Base-by-base conservation (phyloP, 2,888 invertebrate species). In the Eubasilissa splendida region DNA sequence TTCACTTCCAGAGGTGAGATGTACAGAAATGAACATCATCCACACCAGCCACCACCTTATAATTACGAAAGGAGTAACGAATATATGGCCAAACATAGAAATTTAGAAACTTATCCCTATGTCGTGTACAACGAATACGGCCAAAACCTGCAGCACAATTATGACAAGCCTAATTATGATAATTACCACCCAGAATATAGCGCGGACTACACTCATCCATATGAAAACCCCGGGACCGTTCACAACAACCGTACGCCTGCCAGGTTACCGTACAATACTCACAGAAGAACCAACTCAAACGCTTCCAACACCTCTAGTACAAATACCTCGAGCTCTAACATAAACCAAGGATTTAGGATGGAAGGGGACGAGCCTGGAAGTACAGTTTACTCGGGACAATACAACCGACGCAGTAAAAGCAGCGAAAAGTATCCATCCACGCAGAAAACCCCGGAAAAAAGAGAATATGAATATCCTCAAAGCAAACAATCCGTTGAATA, bases 231-330 rank as follows among this genome's bases (percentile, higher is more conserved):
- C 3, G 77, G 75, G 3, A 70, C 65, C 11, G 22, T 78, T 8
- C 80, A 80, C 58, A 83, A 82, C 58, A 81, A 81, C 50, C 81
- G 84, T 9, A 81, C 80, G 8, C 82, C 79, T 65, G 85, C 84
- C 60, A 87, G 76, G 85, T 85, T 82, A 0, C 88, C 87, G 9
- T 91, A 89, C 85, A 87, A 88, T 56, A 88, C 91, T 0, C 97
- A 96, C 87, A 92, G 94, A 84, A 91, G 96, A 79, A 95, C 96
- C 0, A 94, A 95, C 0, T 95, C 96, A 0, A 95, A 95, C 85
- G 85, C 86, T 71, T 93, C 95, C 4, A 93, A 93, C 0, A 91
- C 90, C 0, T 88, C 91, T 0, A 87, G 86, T 68, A 92, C 92
- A 0, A 93, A 90, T 85, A 89, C 87, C 66, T 92, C 88, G 87